A percentile compares a stretch with the other conserved stretches of the same genome.
Evolutionary conservation across 2,888 invertebrate species (phyloP).

Genomic region (Nemotelus nigrinus): DNA sequence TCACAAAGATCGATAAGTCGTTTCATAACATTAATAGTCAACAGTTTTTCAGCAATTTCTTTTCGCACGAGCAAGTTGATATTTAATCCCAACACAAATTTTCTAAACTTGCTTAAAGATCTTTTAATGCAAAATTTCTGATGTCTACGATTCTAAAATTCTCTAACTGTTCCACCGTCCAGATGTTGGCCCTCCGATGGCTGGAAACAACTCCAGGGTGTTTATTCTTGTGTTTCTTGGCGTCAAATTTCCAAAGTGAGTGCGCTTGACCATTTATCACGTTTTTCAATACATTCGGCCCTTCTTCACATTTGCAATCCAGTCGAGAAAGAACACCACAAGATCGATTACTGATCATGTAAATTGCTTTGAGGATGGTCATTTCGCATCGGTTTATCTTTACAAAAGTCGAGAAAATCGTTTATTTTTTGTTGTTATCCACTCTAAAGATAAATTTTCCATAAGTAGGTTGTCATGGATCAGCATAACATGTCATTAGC

Average conservation of each 20-base stretch:
- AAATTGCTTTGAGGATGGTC: slow-evolving; percentile 19
- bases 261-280: slow-evolving; percentile 38
- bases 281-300: slow-evolving; percentile 8
- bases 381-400: slow-evolving; percentile 38
- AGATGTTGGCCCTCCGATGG: slow-evolving; percentile 20
- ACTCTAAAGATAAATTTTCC: neutral
- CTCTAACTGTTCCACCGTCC: neutral
- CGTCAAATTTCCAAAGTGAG: slow-evolving; percentile 35
- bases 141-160: no score
- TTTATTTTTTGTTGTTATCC: slow-evolving; percentile 10
- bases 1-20: no score
- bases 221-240: slow-evolving; percentile 39
- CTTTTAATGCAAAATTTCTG: no score
- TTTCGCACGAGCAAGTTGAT: no score
- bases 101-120: no score
- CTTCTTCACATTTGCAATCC: neutral
- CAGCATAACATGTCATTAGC: slow-evolving; percentile 2
- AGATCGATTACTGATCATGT: neutral
- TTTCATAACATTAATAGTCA: no score
- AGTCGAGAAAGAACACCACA: neutral
- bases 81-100: no score
- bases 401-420: slow-evolving; percentile 25
- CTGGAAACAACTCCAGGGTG: neutral
- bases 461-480: slow-evolving; percentile 28
- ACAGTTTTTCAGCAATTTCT: no score